A percentile compares a stretch with the other conserved stretches of the same genome.
phyloP scores from a whole-genome alignment of 1,140 invertebrate species.

The Drosophila virilis region DNA sequence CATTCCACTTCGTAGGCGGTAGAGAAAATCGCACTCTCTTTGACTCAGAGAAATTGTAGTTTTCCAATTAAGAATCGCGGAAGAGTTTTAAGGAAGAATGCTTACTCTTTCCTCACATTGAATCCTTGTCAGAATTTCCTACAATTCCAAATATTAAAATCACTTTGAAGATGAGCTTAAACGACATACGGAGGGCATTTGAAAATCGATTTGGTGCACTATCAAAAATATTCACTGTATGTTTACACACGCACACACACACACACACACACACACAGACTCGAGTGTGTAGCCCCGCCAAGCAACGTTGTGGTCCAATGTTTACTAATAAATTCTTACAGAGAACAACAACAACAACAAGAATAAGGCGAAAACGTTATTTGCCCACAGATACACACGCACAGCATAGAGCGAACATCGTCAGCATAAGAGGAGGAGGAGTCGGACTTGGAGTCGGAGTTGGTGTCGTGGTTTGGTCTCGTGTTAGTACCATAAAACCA shows the following conservation, averaged over 20 bases:
- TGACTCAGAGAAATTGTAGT: background rate
- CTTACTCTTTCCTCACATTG: background rate
- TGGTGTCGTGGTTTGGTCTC: conserved; percentile 11
- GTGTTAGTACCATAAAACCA: conserved; percentile 70
- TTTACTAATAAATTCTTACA: conserved; percentile 69
- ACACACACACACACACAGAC: too few relatives aligned
- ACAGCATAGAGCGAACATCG: conserved; percentile 2
- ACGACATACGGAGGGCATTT: background rate
- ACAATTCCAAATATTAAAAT: background rate
- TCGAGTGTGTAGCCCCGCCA: conserved; percentile 29
- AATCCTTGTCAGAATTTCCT: background rate
- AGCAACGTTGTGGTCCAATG: conserved; percentile 35
- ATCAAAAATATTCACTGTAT: conserved; percentile 18
- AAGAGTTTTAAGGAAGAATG: background rate
- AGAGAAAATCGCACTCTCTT: too few relatives aligned
- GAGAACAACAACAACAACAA: conserved; percentile 29
- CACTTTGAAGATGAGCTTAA: background rate
- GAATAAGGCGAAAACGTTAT: conserved; percentile 14
- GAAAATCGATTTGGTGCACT: background rate
- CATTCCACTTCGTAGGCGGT: too few relatives aligned
- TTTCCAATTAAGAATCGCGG: background rate
- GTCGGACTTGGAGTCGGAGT: conserved; percentile 12
- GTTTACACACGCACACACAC: conserved; percentile 25
- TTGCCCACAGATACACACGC: conserved; percentile 6
- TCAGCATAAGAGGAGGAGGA: background rate